These are phyloP conservation scores for Tromatobia lineatoria DNA, from an alignment of 2,888 invertebrate genomes.

Conservation along the genomic window DNA sequence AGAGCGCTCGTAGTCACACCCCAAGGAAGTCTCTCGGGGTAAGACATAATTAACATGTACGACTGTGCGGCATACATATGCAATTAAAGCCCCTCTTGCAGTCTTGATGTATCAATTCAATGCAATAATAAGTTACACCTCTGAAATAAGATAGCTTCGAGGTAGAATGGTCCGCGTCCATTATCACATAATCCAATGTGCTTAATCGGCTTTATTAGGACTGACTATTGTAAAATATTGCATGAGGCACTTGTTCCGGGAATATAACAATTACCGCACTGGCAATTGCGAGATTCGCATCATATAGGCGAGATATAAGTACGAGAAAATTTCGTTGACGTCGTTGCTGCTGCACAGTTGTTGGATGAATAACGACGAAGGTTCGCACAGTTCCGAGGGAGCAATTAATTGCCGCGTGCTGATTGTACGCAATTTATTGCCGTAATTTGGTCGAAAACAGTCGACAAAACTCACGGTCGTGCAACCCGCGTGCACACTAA, in stretches of 20 bases:
- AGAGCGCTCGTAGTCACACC: constrained; percentile 19
- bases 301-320: constrained; percentile 1
- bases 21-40: constrained; percentile 5
- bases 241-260: not conserved
- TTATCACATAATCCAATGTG: constrained; percentile 6
- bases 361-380: constrained; percentile 70
- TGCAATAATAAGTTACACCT: constrained; percentile 21
- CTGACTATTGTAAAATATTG: not conserved
- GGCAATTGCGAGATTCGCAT: not conserved
- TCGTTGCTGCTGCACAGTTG: constrained; percentile 38
- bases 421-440: constrained; percentile 71
- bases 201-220: not conserved
- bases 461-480: constrained; percentile 57
- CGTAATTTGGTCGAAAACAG: constrained; percentile 71
- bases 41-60: constrained; percentile 28
- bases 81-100: constrained; percentile 3
- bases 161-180: constrained; percentile 30
- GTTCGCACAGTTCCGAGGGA: constrained; percentile 52
- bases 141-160: not conserved
- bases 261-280: not conserved
- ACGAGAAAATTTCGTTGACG: constrained; percentile 59
- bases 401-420: constrained; percentile 69
- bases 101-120: constrained; percentile 26
- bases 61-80: constrained; percentile 9
- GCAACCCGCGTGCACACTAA: constrained; percentile 18